Base-by-base conservation (phyloP, 2,888 invertebrate species). In the Trichopria drosophilae region DNA sequence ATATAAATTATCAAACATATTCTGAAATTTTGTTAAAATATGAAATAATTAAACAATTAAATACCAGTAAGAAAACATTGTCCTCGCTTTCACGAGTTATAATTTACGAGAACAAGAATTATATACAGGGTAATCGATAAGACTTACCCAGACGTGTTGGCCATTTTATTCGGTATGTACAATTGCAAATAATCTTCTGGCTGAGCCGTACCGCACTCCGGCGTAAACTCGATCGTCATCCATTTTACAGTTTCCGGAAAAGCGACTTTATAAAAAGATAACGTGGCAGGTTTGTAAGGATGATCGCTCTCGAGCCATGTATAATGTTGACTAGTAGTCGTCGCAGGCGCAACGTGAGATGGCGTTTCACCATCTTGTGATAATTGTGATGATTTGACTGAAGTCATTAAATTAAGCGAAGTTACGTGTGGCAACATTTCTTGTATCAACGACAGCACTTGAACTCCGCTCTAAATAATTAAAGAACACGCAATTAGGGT, bases 281-380 rank as follows among this genome's bases (percentile, higher is more conserved):
- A 87, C 13, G 87, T 83, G 1, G 93, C 87, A 29, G 92, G 88
- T 74, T 90, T 90, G 76, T 98, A 98, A 0, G 98, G 98, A 80
- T 98, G 98, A 29, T 95, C 94, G 72, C 95, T 95, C 77, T 98
- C 97, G 1, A 95, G 85, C 81, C 92, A 86, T 4, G 93, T 89
- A 72, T 92, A 94, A 77, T 91, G 90, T 67, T 88, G 86, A 52
- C 91, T 89, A 2, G 92, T 90, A 19, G 91, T 92, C 40, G 68
- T 63, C 42, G 71, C 58, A 48, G 67, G 63, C 3, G 62, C 41
- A 3, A 19, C 13, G 15, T 37, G 46, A 36, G 47, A 18, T 39
- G 72, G 72, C 31, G 56, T 58, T 28, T 77, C 76, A 39, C 68
- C 72, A 35, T 77, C 77, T 36, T 75, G 73, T 1, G 78, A 76